phyloP scores from a whole-genome alignment of 2,113 vertebrate genomes.

The Sminthopsis crassicaudata region DNA sequence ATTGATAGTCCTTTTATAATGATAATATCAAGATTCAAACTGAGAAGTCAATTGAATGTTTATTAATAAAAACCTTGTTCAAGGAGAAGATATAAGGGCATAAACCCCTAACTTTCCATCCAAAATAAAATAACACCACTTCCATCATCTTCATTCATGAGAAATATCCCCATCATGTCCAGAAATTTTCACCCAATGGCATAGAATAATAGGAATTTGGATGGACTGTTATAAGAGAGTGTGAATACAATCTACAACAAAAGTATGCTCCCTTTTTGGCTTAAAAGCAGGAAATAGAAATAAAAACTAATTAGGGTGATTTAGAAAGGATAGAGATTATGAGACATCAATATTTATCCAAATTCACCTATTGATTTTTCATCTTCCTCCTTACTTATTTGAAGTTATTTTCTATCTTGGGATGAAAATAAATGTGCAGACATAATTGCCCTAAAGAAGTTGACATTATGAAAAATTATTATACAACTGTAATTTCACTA shows the following conservation, averaged over 20 bases:
- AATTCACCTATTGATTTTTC: neutral
- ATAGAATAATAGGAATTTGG: neutral
- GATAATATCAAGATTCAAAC: neutral
- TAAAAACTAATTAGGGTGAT: neutral
- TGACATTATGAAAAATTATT: slow-evolving; percentile 31
- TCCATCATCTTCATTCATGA: neutral
- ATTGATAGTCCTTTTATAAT: slow-evolving; percentile 18
- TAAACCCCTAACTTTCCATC: neutral
- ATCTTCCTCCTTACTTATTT: slow-evolving; percentile 13
- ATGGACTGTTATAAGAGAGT: neutral
- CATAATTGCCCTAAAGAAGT: neutral
- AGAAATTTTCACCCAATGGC: neutral
- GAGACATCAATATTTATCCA: neutral
- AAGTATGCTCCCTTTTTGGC: neutral
- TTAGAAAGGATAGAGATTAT: neutral
- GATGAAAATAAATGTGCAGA: slow-evolving; percentile 32
- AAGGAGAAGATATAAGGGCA: neutral
- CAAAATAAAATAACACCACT: neutral
- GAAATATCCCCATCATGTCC: neutral
- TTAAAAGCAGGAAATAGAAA: slow-evolving; percentile 24
- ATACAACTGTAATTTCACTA: slow-evolving; percentile 16
- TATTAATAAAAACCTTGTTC: neutral
- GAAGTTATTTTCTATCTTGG: slow-evolving; percentile 26
- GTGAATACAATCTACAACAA: neutral
- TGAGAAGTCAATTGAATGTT: neutral